Conservation (phyloP, 2,888 invertebrate species). For the Eulithis testata region DNA sequence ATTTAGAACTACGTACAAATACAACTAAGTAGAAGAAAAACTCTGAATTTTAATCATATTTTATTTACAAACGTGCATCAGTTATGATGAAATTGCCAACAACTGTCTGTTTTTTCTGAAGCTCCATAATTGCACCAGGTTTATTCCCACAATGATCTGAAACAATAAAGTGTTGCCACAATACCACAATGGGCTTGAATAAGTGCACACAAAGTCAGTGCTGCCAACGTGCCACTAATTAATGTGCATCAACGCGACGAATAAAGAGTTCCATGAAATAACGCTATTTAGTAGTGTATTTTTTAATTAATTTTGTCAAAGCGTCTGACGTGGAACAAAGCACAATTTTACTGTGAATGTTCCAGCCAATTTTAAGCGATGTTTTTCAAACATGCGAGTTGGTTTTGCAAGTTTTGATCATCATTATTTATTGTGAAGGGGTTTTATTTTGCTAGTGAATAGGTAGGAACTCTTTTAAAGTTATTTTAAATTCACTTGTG, state of each 20-base stretch:
- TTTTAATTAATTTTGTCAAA: constrained; percentile 41
- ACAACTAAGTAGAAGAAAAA: no score
- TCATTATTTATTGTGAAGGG: not conserved
- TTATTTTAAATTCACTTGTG: no score
- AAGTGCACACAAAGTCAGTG: constrained; percentile 55
- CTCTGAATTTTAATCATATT: not conserved
- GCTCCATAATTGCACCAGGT: constrained; percentile 35
- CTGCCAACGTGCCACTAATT: constrained; percentile 63
- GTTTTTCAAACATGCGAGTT: not conserved
- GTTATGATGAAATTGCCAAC: constrained; percentile 12
- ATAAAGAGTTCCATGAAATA: constrained; percentile 37
- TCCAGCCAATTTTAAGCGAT: constrained; percentile 18
- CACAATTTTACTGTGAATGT: constrained; percentile 27
- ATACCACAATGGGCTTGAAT: constrained; percentile 59
- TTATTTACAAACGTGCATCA: not conserved
- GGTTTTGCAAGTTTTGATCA: not conserved
- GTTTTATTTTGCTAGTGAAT: no score
- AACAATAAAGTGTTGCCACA: constrained; percentile 61
- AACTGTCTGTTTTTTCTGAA: constrained; percentile 21
- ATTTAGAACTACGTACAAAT: no score
- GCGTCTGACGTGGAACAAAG: constrained; percentile 23
- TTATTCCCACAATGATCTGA: constrained; percentile 42
- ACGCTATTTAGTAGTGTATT: constrained; percentile 41
- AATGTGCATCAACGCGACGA: constrained; percentile 53
- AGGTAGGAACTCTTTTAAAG: no score